Conservation (phyloP, 2,797 vertebrate genomes). For the Alcedo atthis region DNA sequence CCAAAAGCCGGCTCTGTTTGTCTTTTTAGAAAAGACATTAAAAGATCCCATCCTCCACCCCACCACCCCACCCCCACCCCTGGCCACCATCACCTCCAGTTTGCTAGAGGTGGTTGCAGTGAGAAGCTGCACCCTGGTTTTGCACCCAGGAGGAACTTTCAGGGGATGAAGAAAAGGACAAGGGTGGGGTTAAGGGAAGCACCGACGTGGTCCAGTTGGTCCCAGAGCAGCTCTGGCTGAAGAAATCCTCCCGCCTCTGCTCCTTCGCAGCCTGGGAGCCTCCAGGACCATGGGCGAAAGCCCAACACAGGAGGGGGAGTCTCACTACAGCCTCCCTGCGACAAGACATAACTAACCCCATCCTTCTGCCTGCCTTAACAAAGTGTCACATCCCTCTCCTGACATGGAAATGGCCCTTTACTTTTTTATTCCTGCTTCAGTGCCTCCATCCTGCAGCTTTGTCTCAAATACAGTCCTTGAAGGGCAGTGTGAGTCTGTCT, state of each 20-base stretch:
- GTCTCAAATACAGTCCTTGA: accelerated
- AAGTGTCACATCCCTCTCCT: not conserved
- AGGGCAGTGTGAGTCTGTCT: not conserved
- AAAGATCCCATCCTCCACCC: not conserved
- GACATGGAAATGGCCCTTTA: not conserved
- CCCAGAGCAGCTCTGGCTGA: not conserved
- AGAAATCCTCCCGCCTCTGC: not conserved
- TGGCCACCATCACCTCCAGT: accelerated
- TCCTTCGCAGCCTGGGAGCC: slow-evolving; percentile 48
- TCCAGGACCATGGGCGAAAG: slow-evolving; percentile 9
- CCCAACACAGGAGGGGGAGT: not conserved
- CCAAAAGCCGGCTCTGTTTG: not conserved
- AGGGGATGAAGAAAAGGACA: not conserved
- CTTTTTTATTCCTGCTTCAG: not conserved
- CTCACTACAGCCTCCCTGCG: not conserved
- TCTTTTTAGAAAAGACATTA: not conserved
- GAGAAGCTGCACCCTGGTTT: not conserved
- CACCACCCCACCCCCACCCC: too few species aligned
- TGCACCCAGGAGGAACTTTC: not conserved
- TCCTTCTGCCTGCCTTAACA: not conserved
- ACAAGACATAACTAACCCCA: not conserved
- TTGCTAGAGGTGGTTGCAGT: not conserved
- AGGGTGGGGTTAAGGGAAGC: not conserved
- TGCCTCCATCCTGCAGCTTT: not conserved
- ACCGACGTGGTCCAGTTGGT: not conserved